phyloP scores from a whole-genome alignment of 2,797 vertebrate species.

The Triplophysa yarkandensis region DNA sequence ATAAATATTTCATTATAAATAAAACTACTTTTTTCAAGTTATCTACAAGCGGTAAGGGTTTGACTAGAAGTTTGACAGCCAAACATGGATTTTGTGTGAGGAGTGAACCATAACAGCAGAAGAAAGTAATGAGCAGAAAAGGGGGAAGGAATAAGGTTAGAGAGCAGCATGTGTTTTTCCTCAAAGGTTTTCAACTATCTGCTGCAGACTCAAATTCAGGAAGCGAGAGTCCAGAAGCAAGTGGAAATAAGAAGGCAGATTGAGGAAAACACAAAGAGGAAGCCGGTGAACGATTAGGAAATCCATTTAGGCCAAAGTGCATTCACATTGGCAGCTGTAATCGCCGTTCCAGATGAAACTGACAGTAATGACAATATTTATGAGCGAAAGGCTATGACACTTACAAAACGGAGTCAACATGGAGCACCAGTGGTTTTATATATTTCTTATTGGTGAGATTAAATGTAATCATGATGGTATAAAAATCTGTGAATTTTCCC shows the following conservation, averaged over 20 bases:
- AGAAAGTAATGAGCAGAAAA: conserved; percentile 55
- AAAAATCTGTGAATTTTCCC: conserved; percentile 45
- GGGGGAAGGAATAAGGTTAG: conserved; percentile 56
- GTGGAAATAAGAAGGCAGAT: conserved; percentile 46
- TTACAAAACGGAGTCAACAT: conserved; percentile 41
- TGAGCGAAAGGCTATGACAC: conserved; percentile 13
- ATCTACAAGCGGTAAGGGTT: too few species aligned
- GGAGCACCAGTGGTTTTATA: conserved; percentile 71
- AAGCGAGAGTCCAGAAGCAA: conserved; percentile 66
- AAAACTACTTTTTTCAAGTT: too few species aligned
- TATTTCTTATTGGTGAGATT: conserved; percentile 55
- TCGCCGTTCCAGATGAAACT: conserved; percentile 57
- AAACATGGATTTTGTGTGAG: conserved; percentile 58
- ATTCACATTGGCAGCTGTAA: conserved; percentile 51
- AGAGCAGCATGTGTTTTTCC: conserved; percentile 66
- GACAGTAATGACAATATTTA: conserved; percentile 62
- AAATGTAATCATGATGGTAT: conserved; percentile 47
- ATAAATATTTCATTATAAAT: too few species aligned
- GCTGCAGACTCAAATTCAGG: conserved; percentile 73
- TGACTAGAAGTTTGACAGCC: conserved; percentile 47
- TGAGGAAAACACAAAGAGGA: conserved; percentile 59
- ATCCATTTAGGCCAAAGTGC: conserved; percentile 65
- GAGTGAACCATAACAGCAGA: conserved; percentile 47
- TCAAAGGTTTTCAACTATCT: conserved; percentile 68
- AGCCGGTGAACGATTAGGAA: conserved; percentile 67